These are phyloP conservation scores for Psylliodes chrysocephalus DNA, from an alignment of 2,888 invertebrate species.

Conservation along the genomic window DNA sequence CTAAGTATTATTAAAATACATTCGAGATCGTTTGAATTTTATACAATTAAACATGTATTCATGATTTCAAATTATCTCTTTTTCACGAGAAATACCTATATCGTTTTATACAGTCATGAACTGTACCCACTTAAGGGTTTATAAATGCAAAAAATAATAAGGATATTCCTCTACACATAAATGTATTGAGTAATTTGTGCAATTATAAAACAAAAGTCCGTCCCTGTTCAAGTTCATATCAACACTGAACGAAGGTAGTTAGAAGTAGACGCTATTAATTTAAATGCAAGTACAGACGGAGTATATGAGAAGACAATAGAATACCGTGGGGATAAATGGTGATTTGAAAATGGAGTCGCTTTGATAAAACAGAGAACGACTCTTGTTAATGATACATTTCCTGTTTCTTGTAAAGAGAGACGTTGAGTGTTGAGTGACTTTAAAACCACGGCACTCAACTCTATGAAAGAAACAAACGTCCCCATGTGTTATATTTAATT, in stretches of 20 bases:
- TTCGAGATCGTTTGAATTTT: too few relatives aligned
- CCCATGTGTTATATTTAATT: slow-evolving; percentile 18
- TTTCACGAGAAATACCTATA: too few relatives aligned
- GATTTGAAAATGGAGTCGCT: slow-evolving; percentile 31
- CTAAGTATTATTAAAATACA: too few relatives aligned
- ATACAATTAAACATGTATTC: too few relatives aligned
- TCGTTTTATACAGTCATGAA: too few relatives aligned
- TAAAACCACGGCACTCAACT: slow-evolving; percentile 1
- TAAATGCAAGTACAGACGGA: slow-evolving; percentile 38
- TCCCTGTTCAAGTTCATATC: neutral
- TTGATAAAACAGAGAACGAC: slow-evolving; percentile 30
- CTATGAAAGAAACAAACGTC: slow-evolving; percentile 5
- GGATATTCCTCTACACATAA: too few relatives aligned
- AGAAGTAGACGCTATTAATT: slow-evolving; percentile 28
- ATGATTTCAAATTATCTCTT: too few relatives aligned
- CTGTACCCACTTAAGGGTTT: too few relatives aligned
- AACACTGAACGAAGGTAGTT: neutral
- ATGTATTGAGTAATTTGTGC: too few relatives aligned
- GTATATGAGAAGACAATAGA: slow-evolving; percentile 34
- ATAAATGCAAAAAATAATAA: too few relatives aligned
- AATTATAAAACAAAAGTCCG: too few relatives aligned
- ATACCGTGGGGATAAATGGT: slow-evolving; percentile 26
- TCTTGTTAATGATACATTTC: slow-evolving; percentile 30
- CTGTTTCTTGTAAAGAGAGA: slow-evolving; percentile 26
- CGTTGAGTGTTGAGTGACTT: slow-evolving; percentile 19